Base-by-base conservation (phyloP, 2,888 invertebrate genomes). In the Taphrorychus bicolor region DNA sequence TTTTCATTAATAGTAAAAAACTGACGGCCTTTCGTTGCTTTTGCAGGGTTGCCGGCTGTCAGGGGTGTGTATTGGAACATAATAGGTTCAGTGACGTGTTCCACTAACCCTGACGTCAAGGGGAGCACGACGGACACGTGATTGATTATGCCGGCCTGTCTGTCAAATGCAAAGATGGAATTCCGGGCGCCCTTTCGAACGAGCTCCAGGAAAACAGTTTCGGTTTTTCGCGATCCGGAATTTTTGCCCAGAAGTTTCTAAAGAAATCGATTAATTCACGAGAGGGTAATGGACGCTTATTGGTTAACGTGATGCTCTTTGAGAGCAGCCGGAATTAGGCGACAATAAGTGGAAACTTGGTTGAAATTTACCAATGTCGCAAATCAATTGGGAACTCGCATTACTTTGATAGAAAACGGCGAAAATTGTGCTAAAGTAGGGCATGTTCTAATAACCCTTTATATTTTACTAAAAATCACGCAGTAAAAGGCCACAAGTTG, bases 31-130 rank as follows among this genome's bases (percentile, higher is more conserved):
- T 40, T 9, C 32, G 56, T 59, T 49, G n/a, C n/a, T 62, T 67
- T 63, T 59, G 56, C 49, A 58, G 68, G 68, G 60, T 59, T 64
- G 68, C 68, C 59, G 68, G 23, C 68, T 68, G 68, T 68, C 76
- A 77, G 74, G 73, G 75, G 75, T 76, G 76, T 76, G 75, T 76
- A 77, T 77, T 75, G 81, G 81, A 81, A 82, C 82, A 82, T 82
- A 82, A 82, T 83, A 82, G 82, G 82, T 83, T 82, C 83, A 82
- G 81, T 82, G 82, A 82, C 82, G 82, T 82, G 82, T 83, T 83
- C 83, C 79, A 83, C 80, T 82, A 82, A 83, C 83, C 82, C 82
- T 82, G 82, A 81, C 81, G 60, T 69, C 64, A 64, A 51, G 69
- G 74, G 75, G 76, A 77, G 77, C 75, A 71, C 71, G 73, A 73